Percentiles rank a stretch among this genome's conserved stretches.
Conservation (phyloP, 1,140 invertebrate species). For the Musca domestica region DNA sequence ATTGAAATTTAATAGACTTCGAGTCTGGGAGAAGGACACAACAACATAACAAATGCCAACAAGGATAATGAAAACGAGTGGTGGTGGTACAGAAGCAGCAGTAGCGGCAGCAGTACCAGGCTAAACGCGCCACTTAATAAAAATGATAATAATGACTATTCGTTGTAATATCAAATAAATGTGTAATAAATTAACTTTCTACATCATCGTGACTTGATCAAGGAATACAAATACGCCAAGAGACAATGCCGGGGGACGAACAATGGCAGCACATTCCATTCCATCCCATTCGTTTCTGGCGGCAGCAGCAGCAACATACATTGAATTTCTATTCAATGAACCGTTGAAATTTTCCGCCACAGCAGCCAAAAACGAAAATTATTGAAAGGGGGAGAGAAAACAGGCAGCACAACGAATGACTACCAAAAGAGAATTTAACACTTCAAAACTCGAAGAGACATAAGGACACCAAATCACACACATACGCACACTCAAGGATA, state of each 20-base stretch:
- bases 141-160: slow-evolving; percentile 40
- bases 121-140: not conserved
- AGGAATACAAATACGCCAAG: too few relatives aligned
- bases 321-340: slow-evolving; percentile 53
- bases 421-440: not conserved
- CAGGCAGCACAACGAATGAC: not conserved
- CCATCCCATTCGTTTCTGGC: too few relatives aligned
- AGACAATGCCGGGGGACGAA: too few relatives aligned
- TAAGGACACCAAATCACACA: not conserved
- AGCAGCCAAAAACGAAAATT: slow-evolving; percentile 25
- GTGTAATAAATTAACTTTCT: slow-evolving; percentile 52
- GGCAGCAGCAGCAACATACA: too few relatives aligned
- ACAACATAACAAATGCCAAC: slow-evolving; percentile 43
- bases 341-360: slow-evolving; percentile 50
- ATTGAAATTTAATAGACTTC: slow-evolving; percentile 51
- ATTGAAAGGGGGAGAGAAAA: not conserved
- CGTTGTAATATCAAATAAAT: slow-evolving; percentile 48
- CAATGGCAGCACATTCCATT: too few relatives aligned
- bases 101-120: not conserved
- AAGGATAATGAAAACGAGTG: not conserved
- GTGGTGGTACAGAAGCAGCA: not conserved
- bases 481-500: not conserved
- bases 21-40: too few relatives aligned
- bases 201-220: slow-evolving; percentile 32
- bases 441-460: not conserved